Evolutionary conservation across 1,140 invertebrate genomes (phyloP), one percentile per base, ranked within the genome.

Genomic region (Chironomus striatipennis): DNA sequence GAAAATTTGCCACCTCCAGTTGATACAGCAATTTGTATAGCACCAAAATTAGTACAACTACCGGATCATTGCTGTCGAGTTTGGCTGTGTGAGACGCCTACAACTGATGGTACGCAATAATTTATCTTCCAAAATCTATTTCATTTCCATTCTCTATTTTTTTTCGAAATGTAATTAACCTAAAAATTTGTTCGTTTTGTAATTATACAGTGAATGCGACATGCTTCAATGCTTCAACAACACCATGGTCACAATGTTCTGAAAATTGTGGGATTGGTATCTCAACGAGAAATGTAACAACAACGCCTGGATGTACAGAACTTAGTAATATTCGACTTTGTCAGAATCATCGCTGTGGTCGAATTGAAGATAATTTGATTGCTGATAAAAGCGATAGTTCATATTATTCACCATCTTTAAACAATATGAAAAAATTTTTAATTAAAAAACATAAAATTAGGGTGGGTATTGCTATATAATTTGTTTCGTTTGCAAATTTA

Each of bases 41-140:
- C 88, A 77, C 88, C 90, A 3, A 83, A 86, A 43, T 83, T 92
- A 42, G 86, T 90, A n/a, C 83, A 88, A 74, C 84, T 91, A 17
- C 85, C 86, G 8, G 88, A 87, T 20, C 87, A 89, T 76, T 91
- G 90, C 79, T 91, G 90, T 79, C 83, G 88, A 75, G 88, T 91
- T 80, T 91, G 90, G 90, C 86, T 89, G 79, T 91, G 90, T 81
- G 88, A 88, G 79, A 85, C 85, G 77, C 84, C 85, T 78, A 84
- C 84, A 83, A 85, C 86, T 85, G 81, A 82, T 79, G 81, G 81
- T 82, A 80, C 43, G 10, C 17, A 65, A 70, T 24, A 34, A 67
- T 67, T 34, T 74, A 20, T 24, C 21, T 42, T 42, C 24, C 10
- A 34, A 17, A 43, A 20, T 72, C 42, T 70, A 67, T 67, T 74